These are phyloP conservation scores for Rhinolophus ferrumequinum DNA, from an alignment of 2,113 vertebrate species.

Conservation along the genomic window DNA sequence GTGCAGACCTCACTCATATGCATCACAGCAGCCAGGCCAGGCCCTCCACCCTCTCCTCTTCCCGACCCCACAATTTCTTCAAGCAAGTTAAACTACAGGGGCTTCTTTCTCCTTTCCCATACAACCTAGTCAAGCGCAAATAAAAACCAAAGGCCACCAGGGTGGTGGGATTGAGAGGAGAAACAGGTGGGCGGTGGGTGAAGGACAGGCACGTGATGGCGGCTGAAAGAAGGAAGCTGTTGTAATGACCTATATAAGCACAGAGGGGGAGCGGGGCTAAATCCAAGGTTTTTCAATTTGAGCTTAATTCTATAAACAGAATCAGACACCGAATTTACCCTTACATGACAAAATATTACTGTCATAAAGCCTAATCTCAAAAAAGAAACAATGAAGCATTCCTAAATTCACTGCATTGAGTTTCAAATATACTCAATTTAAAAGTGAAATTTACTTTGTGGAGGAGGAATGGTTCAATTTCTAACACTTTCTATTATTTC, in stretches of 20 bases:
- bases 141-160: neutral
- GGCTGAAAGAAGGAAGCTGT: neutral
- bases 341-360: neutral
- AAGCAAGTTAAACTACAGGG: neutral
- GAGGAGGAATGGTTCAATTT: neutral
- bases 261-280: neutral
- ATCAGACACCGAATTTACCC: slow-evolving; percentile 12
- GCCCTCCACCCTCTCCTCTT: neutral
- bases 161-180: neutral
- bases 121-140: neutral
- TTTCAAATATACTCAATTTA: neutral
- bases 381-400: slow-evolving; percentile 18
- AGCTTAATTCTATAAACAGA: slow-evolving; percentile 32
- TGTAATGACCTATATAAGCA: neutral
- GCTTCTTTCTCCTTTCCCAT: neutral
- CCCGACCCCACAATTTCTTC: neutral
- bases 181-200: neutral
- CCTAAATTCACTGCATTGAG: neutral
- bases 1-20: neutral
- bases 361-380: neutral
- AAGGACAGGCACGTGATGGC: neutral
- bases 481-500: slow-evolving; percentile 38
- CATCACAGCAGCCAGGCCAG: neutral
- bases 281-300: neutral
- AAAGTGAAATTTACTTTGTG: slow-evolving; percentile 32